Evolutionary conservation across 2,113 vertebrate genomes (phyloP).

Genomic region (Microcebus murinus): DNA sequence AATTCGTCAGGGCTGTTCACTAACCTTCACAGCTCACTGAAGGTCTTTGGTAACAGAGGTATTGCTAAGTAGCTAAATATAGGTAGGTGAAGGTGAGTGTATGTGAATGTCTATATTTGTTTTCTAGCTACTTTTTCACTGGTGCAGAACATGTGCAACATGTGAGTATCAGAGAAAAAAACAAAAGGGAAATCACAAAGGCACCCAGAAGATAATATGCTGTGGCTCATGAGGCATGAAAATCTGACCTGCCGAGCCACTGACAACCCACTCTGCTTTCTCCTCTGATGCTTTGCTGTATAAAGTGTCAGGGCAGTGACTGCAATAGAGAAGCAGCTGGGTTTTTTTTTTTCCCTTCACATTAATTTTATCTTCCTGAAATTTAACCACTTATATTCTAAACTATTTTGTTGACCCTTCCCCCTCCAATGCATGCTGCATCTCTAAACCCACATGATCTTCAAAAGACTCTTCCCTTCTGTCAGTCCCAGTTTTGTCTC

Average conservation of each 20-base stretch:
- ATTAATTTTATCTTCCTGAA: neutral
- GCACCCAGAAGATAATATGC: neutral
- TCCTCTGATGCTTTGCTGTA: neutral
- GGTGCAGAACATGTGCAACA: neutral
- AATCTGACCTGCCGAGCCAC: neutral
- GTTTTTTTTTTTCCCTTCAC: neutral
- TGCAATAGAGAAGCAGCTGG: neutral
- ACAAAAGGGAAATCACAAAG: neutral
- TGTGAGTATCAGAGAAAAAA: neutral
- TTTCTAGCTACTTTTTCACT: neutral
- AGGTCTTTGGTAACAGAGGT: neutral
- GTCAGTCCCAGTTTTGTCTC: neutral
- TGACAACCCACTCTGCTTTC: neutral
- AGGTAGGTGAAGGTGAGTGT: neutral
- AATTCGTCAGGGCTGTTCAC: neutral
- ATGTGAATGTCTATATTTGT: neutral
- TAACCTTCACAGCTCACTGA: conserved; percentile 15
- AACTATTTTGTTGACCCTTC: neutral
- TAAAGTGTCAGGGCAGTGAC: neutral
- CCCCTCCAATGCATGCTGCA: too few relatives aligned
- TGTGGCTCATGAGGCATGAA: neutral
- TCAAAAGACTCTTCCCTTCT: neutral
- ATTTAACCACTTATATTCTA: neutral
- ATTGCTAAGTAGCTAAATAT: neutral
- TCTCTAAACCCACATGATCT: neutral